Evolutionary conservation across 2,888 invertebrate species (phyloP).

Genomic region (Leptogaster cylindrica): DNA sequence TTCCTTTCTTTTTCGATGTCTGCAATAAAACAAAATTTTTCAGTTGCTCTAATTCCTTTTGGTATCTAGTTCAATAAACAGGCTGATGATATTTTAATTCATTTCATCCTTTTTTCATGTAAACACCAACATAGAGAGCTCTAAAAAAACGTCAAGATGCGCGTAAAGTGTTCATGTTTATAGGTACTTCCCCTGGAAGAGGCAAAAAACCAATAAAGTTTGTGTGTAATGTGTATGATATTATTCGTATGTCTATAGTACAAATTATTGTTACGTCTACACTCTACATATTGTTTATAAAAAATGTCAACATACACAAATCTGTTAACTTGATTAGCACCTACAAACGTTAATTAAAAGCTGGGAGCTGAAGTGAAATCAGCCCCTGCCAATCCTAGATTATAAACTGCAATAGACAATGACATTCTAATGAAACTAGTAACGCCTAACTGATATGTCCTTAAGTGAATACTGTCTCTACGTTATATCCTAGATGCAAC

Average conservation of each 20-base stretch:
- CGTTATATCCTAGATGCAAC: slow-evolving; percentile 48
- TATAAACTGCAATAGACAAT: slow-evolving; percentile 23
- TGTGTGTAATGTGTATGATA: slow-evolving; percentile 13
- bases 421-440: slow-evolving; percentile 12
- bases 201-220: slow-evolving; percentile 11
- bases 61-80: too few species aligned
- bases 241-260: slow-evolving; percentile 17
- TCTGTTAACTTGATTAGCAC: slow-evolving; percentile 39
- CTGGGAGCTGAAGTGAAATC: neutral
- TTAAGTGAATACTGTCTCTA: slow-evolving; percentile 13
- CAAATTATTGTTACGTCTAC: slow-evolving; percentile 20
- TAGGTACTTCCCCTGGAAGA: too few species aligned
- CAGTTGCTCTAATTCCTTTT: too few species aligned
- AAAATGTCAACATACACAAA: slow-evolving; percentile 32
- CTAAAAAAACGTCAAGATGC: too few species aligned
- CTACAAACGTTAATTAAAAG: slow-evolving; percentile 30
- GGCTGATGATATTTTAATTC: too few species aligned
- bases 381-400: slow-evolving; percentile 1
- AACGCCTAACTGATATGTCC: slow-evolving; percentile 29
- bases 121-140: too few species aligned
- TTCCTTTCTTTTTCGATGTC: too few species aligned
- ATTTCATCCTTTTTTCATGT: too few species aligned
- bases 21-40: too few species aligned
- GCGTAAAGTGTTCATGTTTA: too few species aligned
- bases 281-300: slow-evolving; percentile 4